Evolutionary conservation across 2,888 invertebrate genomes (phyloP).

Genomic region (Leistus spinibarbis): DNA sequence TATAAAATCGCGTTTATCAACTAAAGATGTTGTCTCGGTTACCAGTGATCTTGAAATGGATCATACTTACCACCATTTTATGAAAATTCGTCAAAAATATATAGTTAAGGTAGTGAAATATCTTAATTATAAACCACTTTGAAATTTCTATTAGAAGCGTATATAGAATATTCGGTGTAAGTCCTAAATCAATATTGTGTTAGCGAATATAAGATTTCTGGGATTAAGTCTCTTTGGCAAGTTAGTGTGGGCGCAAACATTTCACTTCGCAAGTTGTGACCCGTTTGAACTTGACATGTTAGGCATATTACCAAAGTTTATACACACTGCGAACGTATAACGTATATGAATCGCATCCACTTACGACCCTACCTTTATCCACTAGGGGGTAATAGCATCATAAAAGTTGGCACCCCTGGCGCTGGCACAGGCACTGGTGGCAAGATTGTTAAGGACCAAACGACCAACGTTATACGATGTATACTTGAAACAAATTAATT

Average conservation of each 20-base stretch:
- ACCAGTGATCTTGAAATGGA: too few relatives aligned
- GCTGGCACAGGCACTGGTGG: too few relatives aligned
- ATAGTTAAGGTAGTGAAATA: conserved; percentile 1
- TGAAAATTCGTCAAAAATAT: too few relatives aligned
- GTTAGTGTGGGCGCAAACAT: background rate
- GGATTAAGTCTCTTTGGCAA: conserved; percentile 21
- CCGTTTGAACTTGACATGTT: background rate
- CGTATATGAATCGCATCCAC: background rate
- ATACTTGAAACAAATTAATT: conserved; percentile 39
- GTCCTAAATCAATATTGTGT: conserved; percentile 34
- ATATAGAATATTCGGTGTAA: background rate
- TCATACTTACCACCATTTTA: too few relatives aligned
- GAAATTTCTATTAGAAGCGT: conserved; percentile 24
- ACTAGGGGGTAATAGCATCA: conserved; percentile 3
- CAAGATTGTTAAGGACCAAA: conserved; percentile 19
- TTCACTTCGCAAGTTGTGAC: background rate
- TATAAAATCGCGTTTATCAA: too few relatives aligned
- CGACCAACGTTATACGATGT: conserved; percentile 4
- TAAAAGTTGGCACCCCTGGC: conserved; percentile 14
- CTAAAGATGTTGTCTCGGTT: too few relatives aligned
- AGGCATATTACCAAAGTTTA: conserved; percentile 13
- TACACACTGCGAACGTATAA: background rate
- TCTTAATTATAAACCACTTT: conserved; percentile 18
- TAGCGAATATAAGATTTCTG: conserved; percentile 18
- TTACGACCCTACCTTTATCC: background rate